Evolutionary conservation across 2,113 vertebrate genomes (phyloP), one percentile per base, ranked within the genome.

Genomic region (Pomatostomus ruficeps): DNA sequence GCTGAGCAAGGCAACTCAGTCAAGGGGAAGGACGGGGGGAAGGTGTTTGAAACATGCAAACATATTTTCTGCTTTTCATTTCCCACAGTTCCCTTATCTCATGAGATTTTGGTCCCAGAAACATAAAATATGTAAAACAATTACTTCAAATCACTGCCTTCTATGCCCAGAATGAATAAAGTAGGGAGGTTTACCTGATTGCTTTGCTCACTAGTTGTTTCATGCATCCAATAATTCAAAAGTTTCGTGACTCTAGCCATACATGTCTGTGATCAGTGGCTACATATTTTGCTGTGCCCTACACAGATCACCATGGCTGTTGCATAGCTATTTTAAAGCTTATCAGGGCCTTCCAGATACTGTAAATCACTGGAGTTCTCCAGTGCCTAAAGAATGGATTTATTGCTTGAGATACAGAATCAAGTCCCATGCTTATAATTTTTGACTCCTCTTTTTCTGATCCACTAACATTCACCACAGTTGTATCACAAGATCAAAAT

Each of bases 11-110:
- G 8, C 73, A 67, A 42, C 68, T 31, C 14, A 36, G 31, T 20
- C 3, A 0, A 33, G 20, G 40, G 33, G 55, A 61, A 31, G 26
- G 55, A 66, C 1, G 3, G 3, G 4, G 45, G 5, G 5, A 68
- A 89, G 40, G n/a, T 45, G 55, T 57, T 61, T 73, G 38, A 91
- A 91, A 66, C 11, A 36, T 2, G 12, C 35, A 52, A 42, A 61
- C 4, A 0, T 49, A 38, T 77, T 54, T 52, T 75, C 63, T 62
- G 62, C 8, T 42, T 62, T 81, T 55, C 26, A 22, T 79, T 88
- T 77, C 46, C 22, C 36, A 49, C 11, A 20, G 42, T 52, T 81
- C 72, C 10, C 1, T 42, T 74, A 31, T 48, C 24, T 57, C 29
- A 19, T 23, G 40, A 67, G 29, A 29, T 82, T 93, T 72, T 57